Conservation (phyloP, 1,140 invertebrate species). For the Drosophila erecta region DNA sequence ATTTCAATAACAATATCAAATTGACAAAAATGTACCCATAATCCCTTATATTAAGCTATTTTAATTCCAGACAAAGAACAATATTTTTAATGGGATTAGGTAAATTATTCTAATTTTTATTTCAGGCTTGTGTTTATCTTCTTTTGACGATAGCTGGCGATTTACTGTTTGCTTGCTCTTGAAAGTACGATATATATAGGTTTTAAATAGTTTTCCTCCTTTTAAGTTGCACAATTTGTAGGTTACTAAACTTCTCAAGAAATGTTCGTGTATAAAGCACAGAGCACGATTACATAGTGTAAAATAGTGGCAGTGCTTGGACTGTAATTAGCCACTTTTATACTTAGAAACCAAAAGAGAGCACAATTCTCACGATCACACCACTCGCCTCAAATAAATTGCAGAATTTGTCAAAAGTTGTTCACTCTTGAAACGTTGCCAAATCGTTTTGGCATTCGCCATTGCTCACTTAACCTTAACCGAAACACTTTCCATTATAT, state of each 20-base stretch:
- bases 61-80: neutral
- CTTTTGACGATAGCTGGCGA: slow-evolving; percentile 1
- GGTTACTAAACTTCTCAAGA: slow-evolving; percentile 7
- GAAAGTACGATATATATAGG: slow-evolving; percentile 4
- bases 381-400: slow-evolving; percentile 54
- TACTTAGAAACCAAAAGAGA: slow-evolving; percentile 1
- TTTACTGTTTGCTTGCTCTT: slow-evolving; percentile 18
- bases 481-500: slow-evolving; percentile 40
- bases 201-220: neutral
- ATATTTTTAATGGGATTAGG: slow-evolving; percentile 10
- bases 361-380: slow-evolving; percentile 5
- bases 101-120: neutral
- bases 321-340: slow-evolving; percentile 2
- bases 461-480: slow-evolving; percentile 56
- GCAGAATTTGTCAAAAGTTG: slow-evolving; percentile 66
- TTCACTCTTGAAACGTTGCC: slow-evolving; percentile 41
- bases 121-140: slow-evolving; percentile 14
- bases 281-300: neutral
- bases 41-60: no score
- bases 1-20: neutral
- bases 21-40: neutral
- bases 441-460: slow-evolving; percentile 39
- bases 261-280: neutral
- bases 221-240: slow-evolving; percentile 21
- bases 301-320: slow-evolving; percentile 6